A percentile compares a stretch with the other conserved stretches of the same genome.
Evolutionary conservation across 1,140 invertebrate genomes (phyloP).

Genomic region (Argopecten irradians): DNA sequence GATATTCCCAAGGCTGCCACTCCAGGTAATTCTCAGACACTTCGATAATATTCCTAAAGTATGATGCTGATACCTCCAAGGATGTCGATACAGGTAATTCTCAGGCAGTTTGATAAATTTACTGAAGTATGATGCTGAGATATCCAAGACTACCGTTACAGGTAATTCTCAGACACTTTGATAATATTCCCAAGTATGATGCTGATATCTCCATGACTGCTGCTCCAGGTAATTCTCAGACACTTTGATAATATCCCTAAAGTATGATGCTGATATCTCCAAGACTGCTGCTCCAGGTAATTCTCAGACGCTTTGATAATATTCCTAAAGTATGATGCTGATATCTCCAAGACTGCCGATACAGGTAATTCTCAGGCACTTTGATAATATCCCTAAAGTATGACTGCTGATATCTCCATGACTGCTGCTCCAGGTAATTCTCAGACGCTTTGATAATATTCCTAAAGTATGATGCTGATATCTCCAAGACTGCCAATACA

Average conservation of each 20-base stretch:
- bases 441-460: constrained; percentile 37
- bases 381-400: no score
- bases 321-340: constrained; percentile 38
- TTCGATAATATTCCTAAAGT: constrained; percentile 39
- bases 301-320: no score
- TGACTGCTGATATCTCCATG: no score
- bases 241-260: constrained; percentile 36
- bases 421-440: no score
- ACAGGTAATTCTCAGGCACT: no score
- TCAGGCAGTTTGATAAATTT: constrained; percentile 34
- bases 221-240: not conserved
- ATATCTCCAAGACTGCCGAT: not conserved
- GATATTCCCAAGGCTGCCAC: not conserved
- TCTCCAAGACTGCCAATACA: not conserved
- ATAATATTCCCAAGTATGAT: constrained; percentile 39
- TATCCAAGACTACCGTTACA: not conserved
- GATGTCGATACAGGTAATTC: not conserved
- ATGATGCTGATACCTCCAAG: not conserved
- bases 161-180: no score
- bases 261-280: constrained; percentile 20
- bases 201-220: not conserved
- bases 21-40: no score
- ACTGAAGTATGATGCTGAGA: constrained; percentile 32
- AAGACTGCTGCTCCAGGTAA: not conserved
- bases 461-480: constrained; percentile 33